A percentile compares a stretch with the other conserved stretches of the same genome.
Conservation (phyloP, 2,888 invertebrate species). For the Protophormia terraenovae region DNA sequence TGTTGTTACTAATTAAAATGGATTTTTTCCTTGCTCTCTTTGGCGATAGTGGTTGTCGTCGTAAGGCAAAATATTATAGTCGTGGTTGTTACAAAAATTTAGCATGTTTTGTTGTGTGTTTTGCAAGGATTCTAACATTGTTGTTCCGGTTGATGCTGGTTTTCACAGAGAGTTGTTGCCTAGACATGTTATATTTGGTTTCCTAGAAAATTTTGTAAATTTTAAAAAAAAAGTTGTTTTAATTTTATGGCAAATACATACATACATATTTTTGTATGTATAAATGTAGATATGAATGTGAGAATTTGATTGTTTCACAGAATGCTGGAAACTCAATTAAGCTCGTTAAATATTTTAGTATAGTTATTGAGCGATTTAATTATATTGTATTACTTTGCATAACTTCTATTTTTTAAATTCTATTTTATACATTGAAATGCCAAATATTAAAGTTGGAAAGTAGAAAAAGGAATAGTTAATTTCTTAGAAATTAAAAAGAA, state of each 20-base stretch:
- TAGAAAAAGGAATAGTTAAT: too few species aligned
- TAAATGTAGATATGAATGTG: not conserved
- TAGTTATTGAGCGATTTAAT: slow-evolving; percentile 55
- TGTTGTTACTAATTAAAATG: slow-evolving; percentile 65
- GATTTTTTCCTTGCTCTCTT: slow-evolving; percentile 1
- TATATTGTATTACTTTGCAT: slow-evolving; percentile 29
- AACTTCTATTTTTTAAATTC: not conserved
- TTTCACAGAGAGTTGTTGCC: slow-evolving; percentile 25
- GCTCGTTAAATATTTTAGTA: slow-evolving; percentile 63
- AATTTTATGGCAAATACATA: not conserved
- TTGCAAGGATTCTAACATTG: slow-evolving; percentile 31
- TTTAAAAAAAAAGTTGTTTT: not conserved
- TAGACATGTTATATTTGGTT: slow-evolving; percentile 53
- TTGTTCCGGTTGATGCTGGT: slow-evolving; percentile 13
- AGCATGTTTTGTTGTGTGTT: slow-evolving; percentile 2
- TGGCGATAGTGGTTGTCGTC: slow-evolving; percentile 7
- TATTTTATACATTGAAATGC: not conserved
- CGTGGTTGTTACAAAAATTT: slow-evolving; percentile 50
- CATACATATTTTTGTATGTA: not conserved
- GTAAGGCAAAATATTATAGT: slow-evolving; percentile 52
- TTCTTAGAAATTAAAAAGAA: too few species aligned
- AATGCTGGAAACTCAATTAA: slow-evolving; percentile 66
- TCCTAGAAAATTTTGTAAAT: not conserved
- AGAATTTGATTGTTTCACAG: slow-evolving; percentile 24
- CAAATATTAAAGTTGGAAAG: too few species aligned